phyloP scores from a whole-genome alignment of 1,140 invertebrate species.

The Drosophila takahashii region DNA sequence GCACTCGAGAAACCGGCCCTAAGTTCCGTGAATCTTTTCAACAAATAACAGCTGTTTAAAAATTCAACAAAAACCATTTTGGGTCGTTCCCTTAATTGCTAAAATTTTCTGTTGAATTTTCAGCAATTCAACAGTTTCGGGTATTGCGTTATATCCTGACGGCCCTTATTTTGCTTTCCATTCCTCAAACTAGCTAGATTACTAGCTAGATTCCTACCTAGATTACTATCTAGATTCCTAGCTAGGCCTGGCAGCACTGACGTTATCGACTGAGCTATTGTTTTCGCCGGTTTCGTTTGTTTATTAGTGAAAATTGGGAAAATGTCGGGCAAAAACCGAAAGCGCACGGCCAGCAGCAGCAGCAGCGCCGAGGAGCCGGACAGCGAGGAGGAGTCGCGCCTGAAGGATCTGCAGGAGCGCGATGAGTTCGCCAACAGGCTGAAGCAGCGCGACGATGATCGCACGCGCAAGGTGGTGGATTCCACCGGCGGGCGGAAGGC shows the following conservation, averaged over 20 bases:
- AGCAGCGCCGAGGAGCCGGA: conserved; percentile 86
- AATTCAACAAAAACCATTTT: no score
- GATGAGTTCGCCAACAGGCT: conserved; percentile 97
- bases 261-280: background rate
- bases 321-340: conserved; percentile 58
- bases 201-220: no score
- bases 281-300: conserved; percentile 22
- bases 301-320: conserved; percentile 20
- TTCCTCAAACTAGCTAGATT: background rate
- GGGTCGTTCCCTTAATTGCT: no score
- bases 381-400: conserved; percentile 89
- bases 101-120: no score
- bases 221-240: background rate
- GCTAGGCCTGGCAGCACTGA: background rate
- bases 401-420: conserved; percentile 94
- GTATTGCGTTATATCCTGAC: no score
- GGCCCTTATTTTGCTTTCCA: background rate
- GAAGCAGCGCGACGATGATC: conserved; percentile 95
- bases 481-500: conserved; percentile 89
- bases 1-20: no score
- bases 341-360: conserved; percentile 51
- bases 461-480: conserved; percentile 92
- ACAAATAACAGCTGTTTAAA: no score
- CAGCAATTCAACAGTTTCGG: no score
- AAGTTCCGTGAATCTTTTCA: no score